Conservation (phyloP, 2,888 invertebrate genomes). For the Hermaeophaga mercurialis region DNA sequence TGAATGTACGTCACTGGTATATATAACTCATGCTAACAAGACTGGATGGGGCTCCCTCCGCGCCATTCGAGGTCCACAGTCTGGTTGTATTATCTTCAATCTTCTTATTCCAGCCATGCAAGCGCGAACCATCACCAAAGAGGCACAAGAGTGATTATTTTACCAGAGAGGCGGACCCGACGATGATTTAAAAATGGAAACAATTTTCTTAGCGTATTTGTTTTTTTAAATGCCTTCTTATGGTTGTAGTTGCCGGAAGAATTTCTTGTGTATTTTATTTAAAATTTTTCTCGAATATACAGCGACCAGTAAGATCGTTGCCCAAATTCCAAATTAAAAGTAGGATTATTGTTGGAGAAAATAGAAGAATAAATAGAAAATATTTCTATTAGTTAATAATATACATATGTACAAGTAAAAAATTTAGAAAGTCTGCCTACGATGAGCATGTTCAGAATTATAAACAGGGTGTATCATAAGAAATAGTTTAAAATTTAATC, state of each 20-base stretch:
- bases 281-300: too few relatives aligned
- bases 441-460: too few relatives aligned
- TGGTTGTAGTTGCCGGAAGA: neutral
- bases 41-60: constrained; percentile 45
- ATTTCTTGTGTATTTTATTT: too few relatives aligned
- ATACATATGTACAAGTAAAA: too few relatives aligned
- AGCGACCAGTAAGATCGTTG: too few relatives aligned
- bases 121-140: constrained; percentile 16
- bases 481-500: too few relatives aligned
- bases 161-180: constrained; percentile 24
- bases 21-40: constrained; percentile 54
- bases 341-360: too few relatives aligned
- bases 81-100: constrained; percentile 52
- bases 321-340: too few relatives aligned
- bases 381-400: too few relatives aligned
- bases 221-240: neutral
- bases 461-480: too few relatives aligned
- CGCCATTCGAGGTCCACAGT: constrained; percentile 44
- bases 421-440: too few relatives aligned
- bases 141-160: constrained; percentile 41
- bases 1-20: constrained; percentile 46
- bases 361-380: too few relatives aligned
- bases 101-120: constrained; percentile 45
- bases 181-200: constrained; percentile 1
- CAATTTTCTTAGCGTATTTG: neutral